phyloP scores from a whole-genome alignment of 1,140 invertebrate genomes.

The Anadara kagoshimensis region DNA sequence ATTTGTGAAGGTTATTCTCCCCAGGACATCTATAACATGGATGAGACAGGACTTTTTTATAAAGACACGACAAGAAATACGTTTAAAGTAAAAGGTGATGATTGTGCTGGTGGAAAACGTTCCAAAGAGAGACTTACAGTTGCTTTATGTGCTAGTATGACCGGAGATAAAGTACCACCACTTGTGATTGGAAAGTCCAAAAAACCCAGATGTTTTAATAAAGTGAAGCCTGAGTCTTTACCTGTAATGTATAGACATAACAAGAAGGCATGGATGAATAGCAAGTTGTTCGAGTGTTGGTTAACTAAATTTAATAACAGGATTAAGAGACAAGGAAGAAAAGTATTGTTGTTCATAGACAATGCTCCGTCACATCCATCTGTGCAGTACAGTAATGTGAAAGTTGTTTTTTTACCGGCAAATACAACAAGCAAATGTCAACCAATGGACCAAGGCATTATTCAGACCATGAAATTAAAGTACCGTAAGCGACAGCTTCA shows the following conservation, averaged over 20 bases:
- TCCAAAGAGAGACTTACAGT: slow-evolving; percentile 46
- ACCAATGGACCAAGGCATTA: slow-evolving; percentile 74
- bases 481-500: slow-evolving; percentile 32
- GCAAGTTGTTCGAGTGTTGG: slow-evolving; percentile 5
- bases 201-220: slow-evolving; percentile 35
- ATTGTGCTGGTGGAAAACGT: slow-evolving; percentile 37
- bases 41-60: slow-evolving; percentile 52
- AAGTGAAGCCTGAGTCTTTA: slow-evolving; percentile 11
- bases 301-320: slow-evolving; percentile 8
- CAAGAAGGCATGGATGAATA: slow-evolving; percentile 46
- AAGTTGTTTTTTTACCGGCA: slow-evolving; percentile 72
- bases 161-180: slow-evolving; percentile 38
- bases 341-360: slow-evolving; percentile 47
- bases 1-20: slow-evolving; percentile 39
- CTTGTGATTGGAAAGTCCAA: slow-evolving; percentile 42
- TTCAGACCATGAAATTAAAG: slow-evolving; percentile 61
- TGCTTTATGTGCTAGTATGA: slow-evolving; percentile 34
- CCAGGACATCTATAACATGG: slow-evolving; percentile 48
- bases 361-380: slow-evolving; percentile 36
- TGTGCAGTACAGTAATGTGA: slow-evolving; percentile 57
- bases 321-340: slow-evolving; percentile 11
- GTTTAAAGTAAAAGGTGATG: slow-evolving; percentile 29
- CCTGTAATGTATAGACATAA: slow-evolving; percentile 28
- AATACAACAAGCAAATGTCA: slow-evolving; percentile 74
- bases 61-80: slow-evolving; percentile 23